Percentiles rank a stretch among this genome's conserved stretches.
These are phyloP conservation scores for Tipula vernalis DNA, from an alignment of 2,888 invertebrate species.

Conservation along the genomic window DNA sequence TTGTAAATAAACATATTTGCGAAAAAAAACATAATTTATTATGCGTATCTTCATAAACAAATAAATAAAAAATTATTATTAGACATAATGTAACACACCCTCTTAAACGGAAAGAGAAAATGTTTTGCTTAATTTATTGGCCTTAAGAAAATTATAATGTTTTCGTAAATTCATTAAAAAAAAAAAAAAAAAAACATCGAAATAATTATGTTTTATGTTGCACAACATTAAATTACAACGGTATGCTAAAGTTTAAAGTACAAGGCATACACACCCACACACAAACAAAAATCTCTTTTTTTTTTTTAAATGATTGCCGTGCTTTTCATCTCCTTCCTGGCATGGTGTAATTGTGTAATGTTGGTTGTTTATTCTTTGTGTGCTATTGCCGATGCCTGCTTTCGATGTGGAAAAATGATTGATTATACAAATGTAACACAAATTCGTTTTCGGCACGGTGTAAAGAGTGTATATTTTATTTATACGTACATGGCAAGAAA, in stretches of 20 bases:
- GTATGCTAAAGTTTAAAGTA: not conserved
- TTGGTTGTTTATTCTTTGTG: not conserved
- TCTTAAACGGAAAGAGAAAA: not conserved
- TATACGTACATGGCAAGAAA: not conserved
- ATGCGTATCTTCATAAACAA: not conserved
- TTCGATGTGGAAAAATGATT: not conserved
- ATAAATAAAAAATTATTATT: not conserved
- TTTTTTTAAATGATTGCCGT: not conserved
- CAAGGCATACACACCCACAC: not conserved
- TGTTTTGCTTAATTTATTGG: not conserved
- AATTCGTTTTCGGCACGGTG: not conserved
- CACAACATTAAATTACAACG: not conserved
- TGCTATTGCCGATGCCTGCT: not conserved
- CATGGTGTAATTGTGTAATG: not conserved
- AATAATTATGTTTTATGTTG: not conserved
- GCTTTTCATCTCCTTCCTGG: not conserved
- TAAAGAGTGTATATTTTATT: not conserved
- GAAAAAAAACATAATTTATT: not conserved
- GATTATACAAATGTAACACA: not conserved
- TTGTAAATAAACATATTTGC: not conserved
- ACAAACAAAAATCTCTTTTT: not conserved
- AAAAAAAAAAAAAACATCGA: not conserved
- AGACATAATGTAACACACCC: not conserved
- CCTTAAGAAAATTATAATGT: not conserved
- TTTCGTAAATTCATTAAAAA: not conserved